Evolutionary conservation across 1,140 invertebrate genomes (phyloP).

Genomic region (Fopius arisanus): DNA sequence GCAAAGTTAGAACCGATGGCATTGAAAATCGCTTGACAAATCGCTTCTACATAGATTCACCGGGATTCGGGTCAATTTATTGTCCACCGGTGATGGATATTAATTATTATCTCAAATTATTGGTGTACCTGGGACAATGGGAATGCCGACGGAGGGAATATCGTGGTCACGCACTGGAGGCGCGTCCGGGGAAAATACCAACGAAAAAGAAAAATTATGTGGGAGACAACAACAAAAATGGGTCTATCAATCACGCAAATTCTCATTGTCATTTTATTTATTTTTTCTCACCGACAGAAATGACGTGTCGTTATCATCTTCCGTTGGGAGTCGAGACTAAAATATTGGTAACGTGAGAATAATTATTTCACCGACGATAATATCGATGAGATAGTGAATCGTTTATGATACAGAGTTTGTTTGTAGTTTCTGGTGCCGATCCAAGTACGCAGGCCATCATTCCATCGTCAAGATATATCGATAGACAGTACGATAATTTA

Average conservation of each 20-base stretch:
- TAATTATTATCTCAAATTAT: neutral
- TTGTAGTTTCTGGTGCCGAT: conserved; percentile 16
- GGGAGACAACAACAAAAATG: neutral
- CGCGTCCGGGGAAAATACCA: neutral
- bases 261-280: neutral
- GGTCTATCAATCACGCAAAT: neutral
- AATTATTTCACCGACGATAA: neutral
- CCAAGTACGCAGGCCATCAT: conserved; percentile 30
- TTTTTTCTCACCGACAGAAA: too few relatives aligned
- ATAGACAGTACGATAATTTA: neutral
- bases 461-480: conserved; percentile 20
- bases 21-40: neutral
- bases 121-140: neutral
- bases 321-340: neutral
- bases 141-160: neutral
- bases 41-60: too few relatives aligned
- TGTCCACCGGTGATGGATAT: neutral
- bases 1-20: neutral
- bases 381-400: neutral
- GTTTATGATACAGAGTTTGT: neutral
- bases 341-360: neutral
- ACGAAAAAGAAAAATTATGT: neutral
- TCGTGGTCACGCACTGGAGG: neutral
- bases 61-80: too few relatives aligned
- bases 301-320: neutral